Evolutionary conservation across 2,113 vertebrate species (phyloP).

Genomic region (Scytalopus superciliaris): DNA sequence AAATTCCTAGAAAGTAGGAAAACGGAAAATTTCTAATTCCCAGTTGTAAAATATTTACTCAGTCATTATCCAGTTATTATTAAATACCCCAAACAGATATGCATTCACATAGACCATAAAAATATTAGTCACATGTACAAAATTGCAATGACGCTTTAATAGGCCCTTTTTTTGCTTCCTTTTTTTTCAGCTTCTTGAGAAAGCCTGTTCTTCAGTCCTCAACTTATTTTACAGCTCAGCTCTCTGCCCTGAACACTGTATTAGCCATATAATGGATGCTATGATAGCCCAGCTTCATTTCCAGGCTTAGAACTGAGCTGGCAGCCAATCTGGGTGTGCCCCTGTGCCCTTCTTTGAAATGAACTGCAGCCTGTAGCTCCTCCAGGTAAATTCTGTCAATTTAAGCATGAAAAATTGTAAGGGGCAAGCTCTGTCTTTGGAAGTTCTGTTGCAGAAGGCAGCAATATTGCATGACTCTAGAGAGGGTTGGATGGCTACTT

Average conservation of each 20-base stretch:
- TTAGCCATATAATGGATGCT: neutral
- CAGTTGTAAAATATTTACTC: neutral
- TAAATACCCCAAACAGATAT: neutral
- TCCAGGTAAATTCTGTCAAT: constrained; percentile 10
- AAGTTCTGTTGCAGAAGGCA: constrained; percentile 11
- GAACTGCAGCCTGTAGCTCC: neutral
- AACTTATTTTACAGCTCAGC: neutral
- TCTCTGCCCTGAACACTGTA: neutral
- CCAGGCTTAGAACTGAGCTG: neutral
- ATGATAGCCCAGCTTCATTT: neutral
- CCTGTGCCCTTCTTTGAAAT: constrained; percentile 31
- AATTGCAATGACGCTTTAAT: neutral
- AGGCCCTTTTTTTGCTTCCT: neutral
- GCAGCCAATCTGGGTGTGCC: neutral
- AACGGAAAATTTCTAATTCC: neutral
- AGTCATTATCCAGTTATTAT: neutral
- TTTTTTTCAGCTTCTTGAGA: neutral
- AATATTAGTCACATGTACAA: neutral
- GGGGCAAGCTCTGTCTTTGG: constrained; percentile 40
- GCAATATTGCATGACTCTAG: neutral
- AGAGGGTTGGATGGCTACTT: constrained; percentile 31
- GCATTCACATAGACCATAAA: neutral
- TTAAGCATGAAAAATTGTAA: constrained; percentile 27
- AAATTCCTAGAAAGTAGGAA: neutral
- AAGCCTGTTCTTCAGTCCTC: neutral